Evolutionary conservation across 2,888 invertebrate genomes (phyloP).

Genomic region (Apodemia hepburni): DNA sequence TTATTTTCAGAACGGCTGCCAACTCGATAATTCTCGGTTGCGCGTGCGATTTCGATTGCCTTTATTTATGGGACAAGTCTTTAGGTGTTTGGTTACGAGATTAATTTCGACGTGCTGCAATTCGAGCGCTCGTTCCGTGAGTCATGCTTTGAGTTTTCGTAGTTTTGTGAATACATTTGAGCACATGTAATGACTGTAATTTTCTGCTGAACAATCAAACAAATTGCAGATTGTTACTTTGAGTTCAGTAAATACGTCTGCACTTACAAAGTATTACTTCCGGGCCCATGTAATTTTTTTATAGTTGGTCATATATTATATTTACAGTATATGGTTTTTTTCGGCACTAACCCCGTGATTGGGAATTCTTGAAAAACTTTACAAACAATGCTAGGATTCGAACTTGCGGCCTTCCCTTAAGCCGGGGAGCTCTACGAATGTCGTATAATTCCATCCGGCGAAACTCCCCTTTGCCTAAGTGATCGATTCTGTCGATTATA

Average conservation of each 20-base stretch:
- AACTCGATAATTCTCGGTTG: slow-evolving; percentile 60
- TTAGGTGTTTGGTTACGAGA: slow-evolving; percentile 39
- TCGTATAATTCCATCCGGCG: too few relatives aligned
- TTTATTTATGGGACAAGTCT: slow-evolving; percentile 52
- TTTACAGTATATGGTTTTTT: too few relatives aligned
- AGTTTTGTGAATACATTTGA: background rate
- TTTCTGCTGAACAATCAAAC: slow-evolving; percentile 17
- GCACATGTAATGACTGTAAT: slow-evolving; percentile 1
- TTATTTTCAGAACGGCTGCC: slow-evolving; percentile 70
- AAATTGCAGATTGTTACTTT: slow-evolving; percentile 18
- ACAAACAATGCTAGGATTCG: too few relatives aligned
- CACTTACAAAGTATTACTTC: background rate
- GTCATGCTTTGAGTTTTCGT: slow-evolving; percentile 24
- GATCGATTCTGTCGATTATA: too few relatives aligned
- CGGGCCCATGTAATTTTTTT: background rate
- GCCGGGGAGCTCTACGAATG: too few relatives aligned
- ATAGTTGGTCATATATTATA: background rate
- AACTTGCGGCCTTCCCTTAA: too few relatives aligned
- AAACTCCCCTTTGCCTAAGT: too few relatives aligned
- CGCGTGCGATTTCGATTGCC: slow-evolving; percentile 50
- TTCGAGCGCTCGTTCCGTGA: slow-evolving; percentile 27
- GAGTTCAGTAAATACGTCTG: background rate
- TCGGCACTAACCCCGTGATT: too few relatives aligned
- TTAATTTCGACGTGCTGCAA: slow-evolving; percentile 28
- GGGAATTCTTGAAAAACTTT: too few relatives aligned